Conservation (phyloP, 2,888 invertebrate species). For the Gastrophysa polygoni region DNA sequence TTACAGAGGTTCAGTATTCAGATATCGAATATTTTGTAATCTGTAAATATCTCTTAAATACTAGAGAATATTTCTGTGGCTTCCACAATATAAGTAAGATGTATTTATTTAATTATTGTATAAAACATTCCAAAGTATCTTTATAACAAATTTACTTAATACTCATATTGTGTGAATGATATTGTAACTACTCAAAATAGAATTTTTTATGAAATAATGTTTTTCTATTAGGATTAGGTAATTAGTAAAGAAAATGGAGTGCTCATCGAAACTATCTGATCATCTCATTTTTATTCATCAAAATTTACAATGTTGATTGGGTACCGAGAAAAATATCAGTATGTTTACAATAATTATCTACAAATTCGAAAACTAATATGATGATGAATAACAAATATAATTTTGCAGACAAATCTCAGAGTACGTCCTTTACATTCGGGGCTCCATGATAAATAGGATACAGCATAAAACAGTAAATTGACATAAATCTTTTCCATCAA, state of each 20-base stretch:
- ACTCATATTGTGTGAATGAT: conserved; percentile 56
- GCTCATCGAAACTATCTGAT: background rate
- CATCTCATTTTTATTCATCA: conserved; percentile 44
- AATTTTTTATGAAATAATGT: conserved; percentile 44
- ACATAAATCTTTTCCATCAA: too few species aligned
- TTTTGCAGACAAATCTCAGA: conserved; percentile 31
- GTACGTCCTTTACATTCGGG: background rate
- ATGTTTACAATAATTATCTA: conserved; percentile 40
- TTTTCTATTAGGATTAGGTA: too few species aligned
- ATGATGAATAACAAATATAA: conserved; percentile 33
- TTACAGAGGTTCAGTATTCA: conserved; percentile 51
- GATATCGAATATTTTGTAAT: conserved; percentile 43
- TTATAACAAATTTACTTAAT: conserved; percentile 49
- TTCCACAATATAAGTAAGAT: conserved; percentile 45
- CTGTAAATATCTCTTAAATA: conserved; percentile 49
- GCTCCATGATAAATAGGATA: too few species aligned
- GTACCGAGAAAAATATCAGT: conserved; percentile 35
- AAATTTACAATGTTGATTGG: conserved; percentile 45
- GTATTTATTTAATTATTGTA: conserved; percentile 48
- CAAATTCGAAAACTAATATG: conserved; percentile 39
- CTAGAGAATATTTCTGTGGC: conserved; percentile 43
- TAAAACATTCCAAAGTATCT: conserved; percentile 51
- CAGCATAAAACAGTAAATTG: too few species aligned
- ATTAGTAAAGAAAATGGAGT: background rate
- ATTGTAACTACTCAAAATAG: conserved; percentile 48